Percentiles rank a stretch among this genome's conserved stretches.
These are phyloP conservation scores for Catalaphyllia jardinei DNA, from an alignment of 64 coral and sea anemone genomes.

Conservation along the genomic window DNA sequence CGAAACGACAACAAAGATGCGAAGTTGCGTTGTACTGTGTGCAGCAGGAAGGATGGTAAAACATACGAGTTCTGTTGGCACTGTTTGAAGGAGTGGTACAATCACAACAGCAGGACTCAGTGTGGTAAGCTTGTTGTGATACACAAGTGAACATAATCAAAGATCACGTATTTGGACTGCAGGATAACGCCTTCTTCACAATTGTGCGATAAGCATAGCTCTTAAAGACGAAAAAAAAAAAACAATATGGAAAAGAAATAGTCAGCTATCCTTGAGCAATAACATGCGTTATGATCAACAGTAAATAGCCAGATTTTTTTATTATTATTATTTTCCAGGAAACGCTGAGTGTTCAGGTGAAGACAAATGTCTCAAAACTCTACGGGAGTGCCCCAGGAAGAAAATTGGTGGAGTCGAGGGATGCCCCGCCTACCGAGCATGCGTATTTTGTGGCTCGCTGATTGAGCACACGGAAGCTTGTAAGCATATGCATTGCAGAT, in stretches of 20 bases:
- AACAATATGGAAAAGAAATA: no score
- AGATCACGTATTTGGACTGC: no score
- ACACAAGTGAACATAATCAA: not conserved
- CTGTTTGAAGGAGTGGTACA: constrained; percentile 69
- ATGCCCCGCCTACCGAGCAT: not conserved
- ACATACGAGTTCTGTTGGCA: constrained; percentile 81
- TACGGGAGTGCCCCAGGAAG: not conserved
- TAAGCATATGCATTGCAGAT: constrained; percentile 15
- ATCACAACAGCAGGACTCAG: not conserved
- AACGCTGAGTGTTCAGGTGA: not conserved
- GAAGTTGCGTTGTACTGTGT: constrained; percentile 59
- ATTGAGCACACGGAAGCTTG: constrained; percentile 11
- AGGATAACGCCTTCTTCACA: no score
- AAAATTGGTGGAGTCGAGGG: not conserved
- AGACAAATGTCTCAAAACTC: not conserved
- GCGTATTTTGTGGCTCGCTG: constrained; percentile 7
- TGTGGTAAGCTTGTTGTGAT: not conserved
- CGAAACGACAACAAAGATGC: constrained; percentile 52
- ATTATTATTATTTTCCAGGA: not conserved
- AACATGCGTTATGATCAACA: no score
- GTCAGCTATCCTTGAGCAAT: no score
- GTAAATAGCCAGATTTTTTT: no score
- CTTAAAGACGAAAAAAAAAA: no score
- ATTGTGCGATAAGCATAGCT: no score
- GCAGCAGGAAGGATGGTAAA: constrained; percentile 30